A percentile compares a stretch with the other conserved stretches of the same genome.
phyloP scores from a whole-genome alignment of 2,888 invertebrate species.

The Allolobophora icterica region DNA sequence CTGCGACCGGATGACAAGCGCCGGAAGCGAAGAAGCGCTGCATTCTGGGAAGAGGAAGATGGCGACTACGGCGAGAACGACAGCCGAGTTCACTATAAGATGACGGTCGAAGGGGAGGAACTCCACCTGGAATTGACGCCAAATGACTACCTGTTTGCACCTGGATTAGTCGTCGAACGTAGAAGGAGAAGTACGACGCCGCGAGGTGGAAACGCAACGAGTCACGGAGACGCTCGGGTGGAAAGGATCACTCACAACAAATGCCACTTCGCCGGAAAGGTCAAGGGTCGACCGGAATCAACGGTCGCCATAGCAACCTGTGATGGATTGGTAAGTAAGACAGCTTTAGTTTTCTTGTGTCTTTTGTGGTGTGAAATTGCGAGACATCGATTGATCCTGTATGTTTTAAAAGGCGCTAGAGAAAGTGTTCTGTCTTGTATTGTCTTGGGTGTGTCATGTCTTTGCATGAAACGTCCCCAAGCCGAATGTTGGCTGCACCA shows the following conservation, averaged over 20 bases:
- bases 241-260: slow-evolving; percentile 60
- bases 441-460: background rate
- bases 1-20: background rate
- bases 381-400: background rate
- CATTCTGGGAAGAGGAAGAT: slow-evolving; percentile 45
- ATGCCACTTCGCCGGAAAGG: slow-evolving; percentile 81
- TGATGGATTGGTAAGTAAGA: slow-evolving; percentile 79
- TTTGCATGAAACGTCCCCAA: no score
- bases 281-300: slow-evolving; percentile 76
- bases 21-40: slow-evolving; percentile 28
- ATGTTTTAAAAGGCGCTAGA: background rate
- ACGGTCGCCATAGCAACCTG: slow-evolving; percentile 81
- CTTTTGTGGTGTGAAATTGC: background rate
- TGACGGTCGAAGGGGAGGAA: slow-evolving; percentile 53
- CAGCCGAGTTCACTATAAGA: slow-evolving; percentile 54
- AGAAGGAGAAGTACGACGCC: background rate
- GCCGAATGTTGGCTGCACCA: no score
- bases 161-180: slow-evolving; percentile 77
- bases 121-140: slow-evolving; percentile 68
- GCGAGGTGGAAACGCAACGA: slow-evolving; percentile 65
- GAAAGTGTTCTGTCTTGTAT: background rate
- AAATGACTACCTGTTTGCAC: slow-evolving; percentile 74
- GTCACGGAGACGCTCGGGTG: slow-evolving; percentile 54
- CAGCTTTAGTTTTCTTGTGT: background rate
- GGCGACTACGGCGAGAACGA: slow-evolving; percentile 20